phyloP scores from a whole-genome alignment of 2,797 vertebrate species.

The Leucoraja ocellata region DNA sequence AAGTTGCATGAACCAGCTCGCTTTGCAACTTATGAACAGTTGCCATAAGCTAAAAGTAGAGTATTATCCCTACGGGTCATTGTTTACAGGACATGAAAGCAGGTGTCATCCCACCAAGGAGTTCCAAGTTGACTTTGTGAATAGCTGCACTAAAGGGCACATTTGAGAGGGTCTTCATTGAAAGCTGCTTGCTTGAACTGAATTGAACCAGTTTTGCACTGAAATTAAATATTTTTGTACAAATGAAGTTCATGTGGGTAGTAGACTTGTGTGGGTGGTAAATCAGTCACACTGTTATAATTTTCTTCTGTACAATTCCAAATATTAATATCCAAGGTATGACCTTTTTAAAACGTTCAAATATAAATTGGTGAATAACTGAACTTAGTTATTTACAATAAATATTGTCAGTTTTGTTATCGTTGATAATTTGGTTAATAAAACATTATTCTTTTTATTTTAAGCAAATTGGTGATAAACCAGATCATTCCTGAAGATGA shows the following conservation, averaged over 20 bases:
- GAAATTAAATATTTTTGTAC: neutral
- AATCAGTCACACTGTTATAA: neutral
- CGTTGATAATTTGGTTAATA: neutral
- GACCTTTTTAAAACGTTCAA: neutral
- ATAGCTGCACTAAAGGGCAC: neutral
- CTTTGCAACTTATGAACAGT: neutral
- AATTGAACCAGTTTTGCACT: neutral
- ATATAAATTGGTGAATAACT: neutral
- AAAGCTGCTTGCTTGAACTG: neutral
- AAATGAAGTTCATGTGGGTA: neutral
- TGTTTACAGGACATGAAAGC: too few relatives aligned
- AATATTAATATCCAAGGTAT: conserved; percentile 10
- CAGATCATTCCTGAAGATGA: conserved; percentile 97
- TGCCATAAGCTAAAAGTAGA: neutral
- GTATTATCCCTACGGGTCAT: neutral
- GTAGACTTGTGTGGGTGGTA: neutral
- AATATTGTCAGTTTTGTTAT: neutral
- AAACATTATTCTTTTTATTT: neutral
- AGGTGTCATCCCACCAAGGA: neutral
- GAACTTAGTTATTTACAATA: neutral
- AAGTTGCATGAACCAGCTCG: neutral
- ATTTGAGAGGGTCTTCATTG: neutral
- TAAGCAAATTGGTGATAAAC: conserved; percentile 93
- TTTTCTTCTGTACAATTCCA: neutral
- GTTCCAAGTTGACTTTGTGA: neutral